Evolutionary conservation across 2,888 invertebrate genomes (phyloP).

Genomic region (Drosophila paracracens): DNA sequence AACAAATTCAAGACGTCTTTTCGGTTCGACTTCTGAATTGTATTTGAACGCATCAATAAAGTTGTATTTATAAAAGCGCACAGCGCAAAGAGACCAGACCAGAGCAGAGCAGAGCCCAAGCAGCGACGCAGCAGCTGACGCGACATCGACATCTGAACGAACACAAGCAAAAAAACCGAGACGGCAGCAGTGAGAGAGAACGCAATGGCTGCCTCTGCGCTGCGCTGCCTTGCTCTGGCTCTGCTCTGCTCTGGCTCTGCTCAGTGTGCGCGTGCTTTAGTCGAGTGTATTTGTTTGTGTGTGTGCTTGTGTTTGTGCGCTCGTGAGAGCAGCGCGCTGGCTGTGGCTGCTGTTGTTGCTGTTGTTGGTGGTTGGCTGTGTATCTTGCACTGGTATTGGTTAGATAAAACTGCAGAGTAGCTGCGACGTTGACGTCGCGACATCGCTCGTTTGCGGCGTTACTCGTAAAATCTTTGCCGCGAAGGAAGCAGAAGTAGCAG

Average conservation of each 20-base stretch:
- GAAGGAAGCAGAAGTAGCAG: slow-evolving; percentile 64
- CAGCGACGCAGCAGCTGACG: slow-evolving; percentile 58
- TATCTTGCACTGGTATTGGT: slow-evolving; percentile 62
- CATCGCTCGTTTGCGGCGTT: slow-evolving; percentile 18
- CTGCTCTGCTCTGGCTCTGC: slow-evolving; percentile 17
- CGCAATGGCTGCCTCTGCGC: slow-evolving; percentile 59
- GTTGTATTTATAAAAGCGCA: slow-evolving; percentile 83
- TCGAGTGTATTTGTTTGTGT: slow-evolving; percentile 8
- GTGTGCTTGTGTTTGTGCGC: slow-evolving; percentile 16
- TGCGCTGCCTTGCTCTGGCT: slow-evolving; percentile 38
- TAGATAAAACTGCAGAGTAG: slow-evolving; percentile 69
- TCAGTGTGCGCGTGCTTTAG: slow-evolving; percentile 13
- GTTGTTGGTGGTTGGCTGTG: slow-evolving; percentile 58
- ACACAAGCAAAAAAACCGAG: slow-evolving; percentile 3
- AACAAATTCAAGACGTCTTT: slow-evolving; percentile 67
- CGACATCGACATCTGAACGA: slow-evolving; percentile 53
- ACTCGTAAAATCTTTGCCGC: slow-evolving; percentile 57
- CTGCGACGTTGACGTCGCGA: slow-evolving; percentile 22
- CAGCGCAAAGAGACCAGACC: slow-evolving; percentile 42
- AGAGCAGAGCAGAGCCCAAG: slow-evolving; percentile 31
- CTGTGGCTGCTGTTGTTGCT: slow-evolving; percentile 44
- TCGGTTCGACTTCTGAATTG: slow-evolving; percentile 65
- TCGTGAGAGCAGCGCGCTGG: slow-evolving; percentile 33
- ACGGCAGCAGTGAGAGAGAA: slow-evolving; percentile 51
- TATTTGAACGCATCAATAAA: slow-evolving; percentile 79